Base-by-base conservation (phyloP, 2,888 invertebrate species). In the Theodoxus fluviatilis region DNA sequence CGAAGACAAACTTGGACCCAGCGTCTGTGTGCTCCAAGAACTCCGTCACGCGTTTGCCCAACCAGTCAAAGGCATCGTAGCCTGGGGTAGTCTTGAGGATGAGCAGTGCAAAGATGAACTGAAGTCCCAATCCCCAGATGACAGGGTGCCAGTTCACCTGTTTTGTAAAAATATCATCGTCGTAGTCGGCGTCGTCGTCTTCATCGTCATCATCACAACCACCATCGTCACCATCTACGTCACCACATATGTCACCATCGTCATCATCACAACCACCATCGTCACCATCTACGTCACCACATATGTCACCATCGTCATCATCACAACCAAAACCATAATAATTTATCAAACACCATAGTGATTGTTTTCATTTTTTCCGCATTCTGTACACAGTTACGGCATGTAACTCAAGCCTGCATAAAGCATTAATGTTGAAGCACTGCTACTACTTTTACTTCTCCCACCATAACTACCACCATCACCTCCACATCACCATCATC, bases 1-100 rank as follows among this genome's bases (percentile, higher is more conserved):
- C 94, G 81, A 94, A 98, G 0, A 96, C 93, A 84, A 98, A 97
- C 0, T 89, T 90, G 0, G 95, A 92, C 0, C 98, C 98, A 0
- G 91, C 90, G 70, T 92, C 90, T 0, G 95, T 92, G 84, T 93
- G 96, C 1, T 90, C 89, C 68, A 98, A 87, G 83, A 98, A 97
- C 0, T 90, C 91, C 0, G 93, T 91, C 0, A 93, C 91, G 88
- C 92, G 90, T 52, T 86, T 89, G 0, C 93, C 92, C 65, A 93
- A 86, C 84, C 93, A 93, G 68, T 90, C 82, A 76, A 95, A 90
- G 2, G 94, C 91, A 0, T 88, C 83, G 52, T 93, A 89, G 2
- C 86, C 86, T 59, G 77, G 78, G 0, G 73, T 18, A 9, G 83
- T 83, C 33, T 81, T 72, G 33, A 86, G 76, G 31, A 86, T 83